Base-by-base conservation (phyloP, 1,140 invertebrate species). In the Cydia fagiglandana region DNA sequence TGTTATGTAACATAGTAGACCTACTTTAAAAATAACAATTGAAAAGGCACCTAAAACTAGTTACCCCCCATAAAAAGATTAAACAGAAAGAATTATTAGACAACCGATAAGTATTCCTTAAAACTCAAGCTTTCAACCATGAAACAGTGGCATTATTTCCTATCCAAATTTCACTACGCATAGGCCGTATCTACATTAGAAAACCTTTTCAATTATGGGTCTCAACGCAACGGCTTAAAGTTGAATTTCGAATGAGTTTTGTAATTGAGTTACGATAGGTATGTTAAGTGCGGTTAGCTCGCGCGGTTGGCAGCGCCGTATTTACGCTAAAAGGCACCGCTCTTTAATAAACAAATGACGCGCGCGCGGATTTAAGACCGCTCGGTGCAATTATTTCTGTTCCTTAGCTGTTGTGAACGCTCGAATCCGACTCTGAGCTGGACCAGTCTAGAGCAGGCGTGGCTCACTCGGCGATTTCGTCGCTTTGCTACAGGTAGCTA, bases 331-430 rank as follows among this genome's bases (percentile, higher is more conserved):
- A 86, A 84, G 82, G 85, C 80, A 81, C 84, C 80, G 81, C 79
- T 80, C 83, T 83, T 88, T 88, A 90, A 88, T 88, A 88, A 88
- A 88, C 88, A 88, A 88, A 88, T 88, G 88, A 88, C 84, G 85
- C 80, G 79, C 76, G 66, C 77, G 73, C 79, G 79, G 86, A 90
- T 87, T 88, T 88, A 90, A 88, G 83, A 80, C 77, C 80, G 77
- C 73, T 76, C 83, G 80, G 81, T 80, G 88, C 88, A 88, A 90
- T 88, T 90, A 90, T 90, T 90, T 90, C 79, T 61, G 56, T 61
- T 61, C 56, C 56, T 61, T 61, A 61, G 17, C 4, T 24, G 56
- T 61, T 61, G 56, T 24, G 9, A 24, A 61, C 9, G 56, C 20
- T 2, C 38, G n/a, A 24, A 61, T 24, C n/a, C 6, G 56, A 1